phyloP scores from a whole-genome alignment of 2,113 vertebrate genomes.

The Cyanoderma ruficeps region DNA sequence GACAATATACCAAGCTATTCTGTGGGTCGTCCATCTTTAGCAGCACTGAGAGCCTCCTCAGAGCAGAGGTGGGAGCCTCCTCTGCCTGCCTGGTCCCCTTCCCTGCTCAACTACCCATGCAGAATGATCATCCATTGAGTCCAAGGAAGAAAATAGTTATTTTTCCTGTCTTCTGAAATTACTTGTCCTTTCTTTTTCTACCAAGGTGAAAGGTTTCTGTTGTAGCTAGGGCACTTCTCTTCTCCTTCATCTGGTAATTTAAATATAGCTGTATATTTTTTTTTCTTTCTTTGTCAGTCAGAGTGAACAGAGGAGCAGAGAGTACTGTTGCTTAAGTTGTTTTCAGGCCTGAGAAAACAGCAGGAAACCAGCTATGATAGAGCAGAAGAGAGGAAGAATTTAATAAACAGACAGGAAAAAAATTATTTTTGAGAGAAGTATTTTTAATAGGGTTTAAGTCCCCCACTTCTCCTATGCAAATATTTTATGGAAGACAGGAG shows the following conservation, averaged over 20 bases:
- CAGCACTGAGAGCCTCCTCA: rapidly evolving
- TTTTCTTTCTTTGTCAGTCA: background rate
- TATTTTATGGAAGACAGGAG: background rate
- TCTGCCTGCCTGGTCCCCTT: background rate
- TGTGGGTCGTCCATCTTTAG: background rate
- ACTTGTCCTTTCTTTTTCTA: background rate
- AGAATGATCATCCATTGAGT: background rate
- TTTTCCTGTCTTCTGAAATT: background rate
- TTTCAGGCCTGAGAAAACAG: background rate
- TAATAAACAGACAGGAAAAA: background rate
- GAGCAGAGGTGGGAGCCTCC: background rate
- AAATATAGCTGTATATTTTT: background rate
- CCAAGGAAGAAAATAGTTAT: rapidly evolving
- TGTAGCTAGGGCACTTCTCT: background rate
- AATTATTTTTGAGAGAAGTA: background rate
- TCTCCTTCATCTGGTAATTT: background rate
- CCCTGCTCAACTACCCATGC: background rate
- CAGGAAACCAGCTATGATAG: background rate
- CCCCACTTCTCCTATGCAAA: background rate
- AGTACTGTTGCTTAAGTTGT: background rate
- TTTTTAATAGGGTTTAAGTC: background rate
- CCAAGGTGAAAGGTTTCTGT: background rate
- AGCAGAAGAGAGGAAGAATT: background rate
- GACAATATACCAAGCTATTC: background rate
- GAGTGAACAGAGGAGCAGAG: background rate